Conservation (phyloP, 2,113 vertebrate species). For the Etheostoma cragini region DNA sequence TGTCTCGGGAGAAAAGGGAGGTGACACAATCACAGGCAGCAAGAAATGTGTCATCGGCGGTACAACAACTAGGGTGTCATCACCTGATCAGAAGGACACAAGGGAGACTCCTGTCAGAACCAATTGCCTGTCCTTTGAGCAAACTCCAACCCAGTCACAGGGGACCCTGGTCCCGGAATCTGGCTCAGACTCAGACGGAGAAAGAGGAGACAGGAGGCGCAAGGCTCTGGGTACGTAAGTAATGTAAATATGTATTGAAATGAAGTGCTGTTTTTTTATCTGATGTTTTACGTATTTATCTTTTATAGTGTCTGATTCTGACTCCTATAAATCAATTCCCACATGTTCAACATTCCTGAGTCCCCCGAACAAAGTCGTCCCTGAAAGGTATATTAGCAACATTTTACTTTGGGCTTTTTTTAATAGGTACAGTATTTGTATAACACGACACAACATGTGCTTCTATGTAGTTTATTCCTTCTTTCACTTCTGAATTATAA, state of each 20-base stretch:
- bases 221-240: conserved; percentile 56
- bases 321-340: conserved; percentile 70
- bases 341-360: conserved; percentile 77
- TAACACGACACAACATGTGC: not conserved
- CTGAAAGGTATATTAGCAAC: conserved; percentile 79
- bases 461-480: not conserved
- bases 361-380: conserved; percentile 75
- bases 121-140: conserved; percentile 57
- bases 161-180: conserved; percentile 83
- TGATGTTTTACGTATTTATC: conserved; percentile 7
- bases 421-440: not conserved
- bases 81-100: not conserved
- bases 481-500: not conserved
- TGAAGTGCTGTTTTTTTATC: not conserved
- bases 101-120: conserved; percentile 42
- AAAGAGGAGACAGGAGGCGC: conserved; percentile 49
- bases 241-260: not conserved
- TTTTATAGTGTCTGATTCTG: conserved; percentile 71
- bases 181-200: conserved; percentile 88
- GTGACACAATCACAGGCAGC: conserved; percentile 12
- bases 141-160: conserved; percentile 69
- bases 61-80: not conserved
- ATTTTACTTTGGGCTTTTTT: not conserved
- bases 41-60: conserved; percentile 34
- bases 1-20: not conserved